Evolutionary conservation across 2,797 vertebrate genomes (phyloP).

Genomic region (Pipistrellus kuhlii): DNA sequence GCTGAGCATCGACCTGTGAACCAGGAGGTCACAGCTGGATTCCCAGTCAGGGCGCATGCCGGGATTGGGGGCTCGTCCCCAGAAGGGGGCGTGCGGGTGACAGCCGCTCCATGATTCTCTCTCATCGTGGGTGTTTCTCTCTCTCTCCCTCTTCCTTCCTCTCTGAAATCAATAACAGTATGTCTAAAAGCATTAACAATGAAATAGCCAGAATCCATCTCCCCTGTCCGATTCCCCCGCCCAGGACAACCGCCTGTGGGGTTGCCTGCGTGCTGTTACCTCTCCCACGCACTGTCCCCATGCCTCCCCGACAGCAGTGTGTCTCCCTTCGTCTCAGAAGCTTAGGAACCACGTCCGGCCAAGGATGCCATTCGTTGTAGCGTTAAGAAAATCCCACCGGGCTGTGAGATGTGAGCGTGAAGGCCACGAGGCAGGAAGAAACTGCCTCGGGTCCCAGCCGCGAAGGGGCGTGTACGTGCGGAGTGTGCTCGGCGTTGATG

Average conservation of each 20-base stretch:
- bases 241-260: neutral
- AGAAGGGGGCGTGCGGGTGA: no score
- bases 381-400: neutral
- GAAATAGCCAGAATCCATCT: neutral
- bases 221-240: no score
- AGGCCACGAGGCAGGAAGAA: neutral
- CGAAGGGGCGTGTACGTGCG: neutral
- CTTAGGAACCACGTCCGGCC: neutral
- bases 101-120: no score
- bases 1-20: no score
- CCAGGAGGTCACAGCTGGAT: no score
- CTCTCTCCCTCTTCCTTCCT: no score
- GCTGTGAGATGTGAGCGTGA: neutral
- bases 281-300: neutral
- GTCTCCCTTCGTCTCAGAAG: slow-evolving; percentile 18
- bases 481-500: neutral
- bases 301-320: neutral
- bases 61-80: no score
- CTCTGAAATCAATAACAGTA: no score
- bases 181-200: no score
- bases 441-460: neutral
- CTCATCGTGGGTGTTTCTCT: no score
- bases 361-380: neutral
- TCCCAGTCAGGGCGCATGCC: no score
- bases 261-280: neutral